Evolutionary conservation across 92 coral and sea anemone genomes (phyloP).

Genomic region (Siderastrea radians): DNA sequence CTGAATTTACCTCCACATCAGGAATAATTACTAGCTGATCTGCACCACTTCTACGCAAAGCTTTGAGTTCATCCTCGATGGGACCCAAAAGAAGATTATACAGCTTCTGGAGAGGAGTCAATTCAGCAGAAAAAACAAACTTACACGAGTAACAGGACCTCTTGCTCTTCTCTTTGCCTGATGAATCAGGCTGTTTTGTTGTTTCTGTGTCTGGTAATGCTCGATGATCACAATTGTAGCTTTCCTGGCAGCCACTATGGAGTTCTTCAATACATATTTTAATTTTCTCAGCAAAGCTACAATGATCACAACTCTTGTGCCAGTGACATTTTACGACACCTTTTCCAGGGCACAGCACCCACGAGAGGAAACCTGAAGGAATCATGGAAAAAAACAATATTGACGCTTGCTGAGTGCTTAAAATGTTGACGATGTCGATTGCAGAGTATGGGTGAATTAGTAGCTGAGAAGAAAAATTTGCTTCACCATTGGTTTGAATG

Average conservation of each 20-base stretch:
- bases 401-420: slow-evolving; percentile 58
- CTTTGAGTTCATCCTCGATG: slow-evolving; percentile 61
- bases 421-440: slow-evolving; percentile 59
- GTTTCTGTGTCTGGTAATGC: slow-evolving; percentile 65
- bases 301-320: slow-evolving; percentile 74
- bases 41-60: background rate
- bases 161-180: slow-evolving; percentile 8
- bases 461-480: background rate
- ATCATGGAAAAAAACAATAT: slow-evolving; percentile 72
- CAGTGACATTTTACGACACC: slow-evolving; percentile 79
- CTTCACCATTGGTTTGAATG: slow-evolving; percentile 22
- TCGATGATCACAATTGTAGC: slow-evolving; percentile 82
- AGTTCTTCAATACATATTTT: slow-evolving; percentile 74
- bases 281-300: slow-evolving; percentile 57
- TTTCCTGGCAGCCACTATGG: slow-evolving; percentile 43
- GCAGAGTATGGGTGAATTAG: slow-evolving; percentile 68
- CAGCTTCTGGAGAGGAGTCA: slow-evolving; percentile 75
- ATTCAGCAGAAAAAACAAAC: slow-evolving; percentile 12
- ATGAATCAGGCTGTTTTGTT: background rate
- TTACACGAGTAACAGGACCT: slow-evolving; percentile 36
- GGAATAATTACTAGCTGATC: slow-evolving; percentile 70
- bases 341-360: slow-evolving; percentile 81
- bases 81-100: slow-evolving; percentile 71
- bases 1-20: slow-evolving; percentile 63
- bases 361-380: slow-evolving; percentile 71